phyloP scores from a whole-genome alignment of 2,113 vertebrate genomes.

The Gymnocephalus cernua region DNA sequence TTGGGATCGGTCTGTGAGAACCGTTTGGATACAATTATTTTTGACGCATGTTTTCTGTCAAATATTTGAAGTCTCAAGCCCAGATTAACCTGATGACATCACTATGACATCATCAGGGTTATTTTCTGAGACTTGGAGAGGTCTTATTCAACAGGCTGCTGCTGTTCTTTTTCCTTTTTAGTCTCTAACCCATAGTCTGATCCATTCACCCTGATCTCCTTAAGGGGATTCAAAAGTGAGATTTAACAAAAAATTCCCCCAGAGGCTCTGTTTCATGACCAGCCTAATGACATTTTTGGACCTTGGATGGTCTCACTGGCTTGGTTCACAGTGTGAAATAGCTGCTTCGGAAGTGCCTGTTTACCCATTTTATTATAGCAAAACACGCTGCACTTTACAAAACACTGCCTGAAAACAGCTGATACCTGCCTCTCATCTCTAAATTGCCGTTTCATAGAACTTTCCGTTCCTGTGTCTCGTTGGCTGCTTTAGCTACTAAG shows the following conservation, averaged over 20 bases:
- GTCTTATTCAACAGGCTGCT: constrained; percentile 5
- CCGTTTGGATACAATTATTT: no score
- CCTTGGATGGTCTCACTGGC: not conserved
- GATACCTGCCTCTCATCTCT: constrained; percentile 10
- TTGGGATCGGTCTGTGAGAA: no score
- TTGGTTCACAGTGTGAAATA: not conserved
- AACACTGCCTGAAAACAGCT: constrained; percentile 3
- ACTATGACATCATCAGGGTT: not conserved
- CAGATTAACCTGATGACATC: not conserved
- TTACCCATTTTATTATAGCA: not conserved
- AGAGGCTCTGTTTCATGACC: constrained; percentile 20
- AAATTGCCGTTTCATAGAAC: constrained; percentile 6
- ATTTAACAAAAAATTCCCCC: constrained; percentile 41
- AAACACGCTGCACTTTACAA: not conserved
- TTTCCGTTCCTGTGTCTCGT: constrained; percentile 19
- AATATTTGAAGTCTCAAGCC: not conserved
- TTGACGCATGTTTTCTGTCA: no score
- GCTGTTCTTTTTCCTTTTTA: constrained; percentile 26
- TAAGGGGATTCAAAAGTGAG: constrained; percentile 45
- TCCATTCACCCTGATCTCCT: constrained; percentile 42
- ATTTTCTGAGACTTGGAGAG: not conserved
- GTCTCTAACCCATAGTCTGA: constrained; percentile 25
- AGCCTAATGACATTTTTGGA: constrained; percentile 14
- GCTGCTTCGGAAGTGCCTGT: not conserved
- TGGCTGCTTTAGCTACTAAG: constrained; percentile 34